These are phyloP conservation scores for Norana najaformis DNA, from an alignment of 2,888 invertebrate genomes.

Conservation along the genomic window DNA sequence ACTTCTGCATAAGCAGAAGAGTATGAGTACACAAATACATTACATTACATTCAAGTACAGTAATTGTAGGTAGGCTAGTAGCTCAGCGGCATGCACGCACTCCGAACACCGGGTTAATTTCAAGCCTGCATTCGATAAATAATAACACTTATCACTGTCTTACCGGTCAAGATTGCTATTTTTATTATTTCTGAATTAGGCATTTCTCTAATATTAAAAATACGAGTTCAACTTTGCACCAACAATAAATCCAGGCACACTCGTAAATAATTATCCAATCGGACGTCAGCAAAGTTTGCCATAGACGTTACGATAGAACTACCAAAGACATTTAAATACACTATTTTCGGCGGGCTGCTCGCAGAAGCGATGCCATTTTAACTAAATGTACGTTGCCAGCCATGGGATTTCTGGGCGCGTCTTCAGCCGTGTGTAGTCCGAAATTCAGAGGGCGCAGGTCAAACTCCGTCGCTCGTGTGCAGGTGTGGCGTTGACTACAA, in stretches of 20 bases:
- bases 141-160: neutral
- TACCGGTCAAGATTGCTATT: neutral
- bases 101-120: neutral
- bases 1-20: no score
- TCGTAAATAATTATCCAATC: neutral
- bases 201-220: neutral
- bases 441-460: no score
- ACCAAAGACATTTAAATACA: no score
- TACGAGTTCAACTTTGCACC: neutral
- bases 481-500: no score
- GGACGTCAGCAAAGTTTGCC: neutral
- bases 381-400: no score
- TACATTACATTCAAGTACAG: neutral
- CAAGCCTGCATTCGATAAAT: neutral
- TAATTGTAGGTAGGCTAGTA: neutral
- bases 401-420: no score
- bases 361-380: no score
- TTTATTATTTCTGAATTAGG: neutral
- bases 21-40: neutral
- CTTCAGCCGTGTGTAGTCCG: no score
- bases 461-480: no score
- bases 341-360: no score
- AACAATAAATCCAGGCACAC: neutral
- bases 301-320: no score
- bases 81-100: neutral